These are phyloP conservation scores for Rhingia campestris DNA, from an alignment of 2,888 invertebrate species.

Conservation along the genomic window DNA sequence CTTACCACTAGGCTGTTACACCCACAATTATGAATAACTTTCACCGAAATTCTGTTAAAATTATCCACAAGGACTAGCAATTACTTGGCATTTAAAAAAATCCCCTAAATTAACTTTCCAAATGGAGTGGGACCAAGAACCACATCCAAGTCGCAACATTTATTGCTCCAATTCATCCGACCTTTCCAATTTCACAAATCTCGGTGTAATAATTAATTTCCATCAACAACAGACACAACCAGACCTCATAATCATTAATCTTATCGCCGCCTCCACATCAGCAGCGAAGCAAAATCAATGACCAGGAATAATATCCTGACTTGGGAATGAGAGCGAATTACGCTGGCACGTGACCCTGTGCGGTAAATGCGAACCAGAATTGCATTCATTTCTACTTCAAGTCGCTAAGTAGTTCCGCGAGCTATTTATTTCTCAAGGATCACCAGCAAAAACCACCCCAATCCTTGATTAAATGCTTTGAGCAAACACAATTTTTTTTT, in stretches of 20 bases:
- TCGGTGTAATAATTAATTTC: conserved; percentile 75
- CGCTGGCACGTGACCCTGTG: conserved; percentile 66
- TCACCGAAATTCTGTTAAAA: too few relatives aligned
- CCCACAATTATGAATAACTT: too few relatives aligned
- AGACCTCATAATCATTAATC: conserved; percentile 83
- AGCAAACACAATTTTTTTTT: conserved; percentile 25
- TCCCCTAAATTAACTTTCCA: background rate
- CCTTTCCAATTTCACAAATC: conserved; percentile 38
- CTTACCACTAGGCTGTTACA: too few relatives aligned
- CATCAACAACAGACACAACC: conserved; percentile 75
- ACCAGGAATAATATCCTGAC: conserved; percentile 61
- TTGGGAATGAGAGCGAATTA: conserved; percentile 21
- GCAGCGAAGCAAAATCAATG: conserved; percentile 56
- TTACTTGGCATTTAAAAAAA: background rate
- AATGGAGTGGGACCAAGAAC: background rate
- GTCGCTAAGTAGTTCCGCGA: conserved; percentile 41
- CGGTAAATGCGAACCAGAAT: conserved; percentile 57
- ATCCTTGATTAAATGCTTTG: conserved; percentile 13
- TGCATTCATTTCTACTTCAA: conserved; percentile 50
- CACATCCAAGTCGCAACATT: conserved; percentile 7
- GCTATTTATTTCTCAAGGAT: conserved; percentile 57
- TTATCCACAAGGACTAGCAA: too few relatives aligned
- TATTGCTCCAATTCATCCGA: conserved; percentile 37
- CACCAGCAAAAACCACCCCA: conserved; percentile 8
- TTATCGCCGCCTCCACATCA: conserved; percentile 82